Percentiles rank a stretch among this genome's conserved stretches.
These are phyloP conservation scores for Drosophila helvetica DNA, from an alignment of 2,888 invertebrate species.

Conservation along the genomic window DNA sequence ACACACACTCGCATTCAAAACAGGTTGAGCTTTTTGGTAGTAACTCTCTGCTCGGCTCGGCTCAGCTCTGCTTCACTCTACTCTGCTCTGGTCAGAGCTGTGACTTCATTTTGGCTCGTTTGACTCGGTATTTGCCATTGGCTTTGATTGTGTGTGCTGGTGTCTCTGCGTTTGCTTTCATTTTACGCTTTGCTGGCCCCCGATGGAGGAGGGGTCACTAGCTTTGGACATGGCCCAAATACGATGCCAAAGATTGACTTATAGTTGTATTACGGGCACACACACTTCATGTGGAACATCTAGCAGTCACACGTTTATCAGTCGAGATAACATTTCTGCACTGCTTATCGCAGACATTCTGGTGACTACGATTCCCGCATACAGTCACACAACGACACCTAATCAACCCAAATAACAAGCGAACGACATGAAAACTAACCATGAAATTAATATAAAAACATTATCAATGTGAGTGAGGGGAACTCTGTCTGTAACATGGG, in stretches of 20 bases:
- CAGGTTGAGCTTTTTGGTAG: conserved; percentile 70
- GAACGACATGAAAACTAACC: conserved; percentile 28
- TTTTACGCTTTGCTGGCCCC: conserved; percentile 65
- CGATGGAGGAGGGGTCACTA: conserved; percentile 62
- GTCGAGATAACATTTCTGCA: conserved; percentile 47
- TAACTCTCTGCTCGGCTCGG: neutral
- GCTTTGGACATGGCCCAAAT: conserved; percentile 62
- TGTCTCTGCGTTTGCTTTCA: conserved; percentile 54
- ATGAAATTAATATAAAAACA: conserved; percentile 26
- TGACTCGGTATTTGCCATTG: conserved; percentile 17
- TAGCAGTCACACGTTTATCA: conserved; percentile 28
- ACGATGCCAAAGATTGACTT: conserved; percentile 64
- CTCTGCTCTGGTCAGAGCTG: conserved; percentile 56
- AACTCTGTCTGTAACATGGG: too few relatives aligned
- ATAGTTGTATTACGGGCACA: conserved; percentile 7
- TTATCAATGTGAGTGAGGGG: neutral
- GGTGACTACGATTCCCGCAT: conserved; percentile 23
- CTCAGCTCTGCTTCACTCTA: too few relatives aligned
- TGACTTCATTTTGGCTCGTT: conserved; percentile 70
- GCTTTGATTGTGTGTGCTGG: conserved; percentile 21
- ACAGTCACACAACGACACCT: conserved; percentile 22
- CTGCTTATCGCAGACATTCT: conserved; percentile 55
- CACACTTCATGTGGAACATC: conserved; percentile 22
- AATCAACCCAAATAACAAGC: conserved; percentile 49
- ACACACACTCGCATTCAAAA: conserved; percentile 46